These are phyloP conservation scores for Trimorus sp. DNA, from an alignment of 2,888 invertebrate species.

Conservation along the genomic window DNA sequence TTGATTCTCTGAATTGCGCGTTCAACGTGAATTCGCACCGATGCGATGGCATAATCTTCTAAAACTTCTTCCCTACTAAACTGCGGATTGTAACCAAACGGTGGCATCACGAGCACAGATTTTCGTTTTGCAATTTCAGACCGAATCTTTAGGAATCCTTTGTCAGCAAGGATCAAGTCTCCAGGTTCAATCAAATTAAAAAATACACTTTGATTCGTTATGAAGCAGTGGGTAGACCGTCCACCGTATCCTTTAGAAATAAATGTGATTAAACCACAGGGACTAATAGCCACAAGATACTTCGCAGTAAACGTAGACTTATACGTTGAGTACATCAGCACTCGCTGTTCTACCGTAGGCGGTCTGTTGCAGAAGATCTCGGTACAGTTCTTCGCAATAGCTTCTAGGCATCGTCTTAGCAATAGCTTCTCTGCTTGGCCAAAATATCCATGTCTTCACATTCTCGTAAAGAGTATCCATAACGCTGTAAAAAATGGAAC, in stretches of 20 bases:
- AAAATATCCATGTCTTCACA: neutral
- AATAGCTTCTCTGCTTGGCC: neutral
- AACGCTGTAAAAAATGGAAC: neutral
- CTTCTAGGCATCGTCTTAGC: neutral
- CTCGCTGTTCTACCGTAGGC: slow-evolving; percentile 55
- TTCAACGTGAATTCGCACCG: slow-evolving; percentile 51
- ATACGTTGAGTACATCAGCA: slow-evolving; percentile 63
- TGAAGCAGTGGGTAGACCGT: slow-evolving; percentile 2
- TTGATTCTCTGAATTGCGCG: slow-evolving; percentile 29
- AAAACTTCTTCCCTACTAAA: slow-evolving; percentile 59
- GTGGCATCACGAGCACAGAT: slow-evolving; percentile 66
- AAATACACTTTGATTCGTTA: neutral
- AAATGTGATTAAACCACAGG: slow-evolving; percentile 67
- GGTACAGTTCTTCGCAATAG: slow-evolving; percentile 58
- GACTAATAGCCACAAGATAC: slow-evolving; percentile 64
- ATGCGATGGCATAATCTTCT: slow-evolving; percentile 62
- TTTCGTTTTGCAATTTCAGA: slow-evolving; percentile 32
- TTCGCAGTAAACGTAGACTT: slow-evolving; percentile 61
- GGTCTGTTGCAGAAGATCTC: slow-evolving; percentile 58
- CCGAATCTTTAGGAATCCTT: neutral
- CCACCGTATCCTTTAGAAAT: slow-evolving; percentile 71
- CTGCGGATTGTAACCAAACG: slow-evolving; percentile 50
- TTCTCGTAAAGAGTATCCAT: neutral
- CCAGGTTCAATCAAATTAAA: slow-evolving; percentile 22
- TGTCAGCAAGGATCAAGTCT: slow-evolving; percentile 11